Evolutionary conservation across 2,797 vertebrate species (phyloP), one percentile per base, ranked within the genome.

Genomic region (Tenualosa thibaudeaui): DNA sequence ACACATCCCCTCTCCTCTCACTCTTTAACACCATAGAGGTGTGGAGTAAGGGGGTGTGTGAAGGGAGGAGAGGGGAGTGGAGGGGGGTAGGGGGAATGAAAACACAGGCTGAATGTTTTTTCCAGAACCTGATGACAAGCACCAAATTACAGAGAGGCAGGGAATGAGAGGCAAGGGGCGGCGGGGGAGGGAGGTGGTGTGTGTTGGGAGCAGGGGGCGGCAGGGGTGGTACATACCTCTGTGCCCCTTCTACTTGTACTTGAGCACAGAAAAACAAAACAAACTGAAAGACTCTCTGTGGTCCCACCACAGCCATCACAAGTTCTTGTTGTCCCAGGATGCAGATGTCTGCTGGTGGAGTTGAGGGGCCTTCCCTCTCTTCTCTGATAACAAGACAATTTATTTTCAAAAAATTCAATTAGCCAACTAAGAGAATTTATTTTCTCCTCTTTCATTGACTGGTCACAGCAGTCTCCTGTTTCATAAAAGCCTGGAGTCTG

Each of bases 41-140:
- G 6, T 24, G 24, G 1, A 62, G 58, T 7, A 9, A 24, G 58
- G n/a, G 17, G 54, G 54, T 31, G 62, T 65, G 62, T 49, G 46
- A 8, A 8, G 46, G 4, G 65, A 15, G 65, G 12, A 4, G 15
- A 5, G 65, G 12, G 26, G 26, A 0, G 31, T 0, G 31, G 31
- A 15, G 65, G 65, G 31, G 65, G 65, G 62, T 9, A 62, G 19
- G 19, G 56, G 22, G 19, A 60, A 65, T 65, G 62, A 71, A 71
- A 71, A 71, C 65, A 71, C 15, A 40, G 65, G 65, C 31, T 71
- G 5, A 26, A 71, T 71, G 65, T 71, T 37, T 71, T 71, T 71
- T 71, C 65, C 65, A 71, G 65, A 71, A 37, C 26, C 26, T 40
- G 65, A 71, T 71, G 65, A 71, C 65, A 71, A 71, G 65, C 65